A percentile compares a stretch with the other conserved stretches of the same genome.
phyloP scores from a whole-genome alignment of 2,888 invertebrate genomes.

The Sepioteuthis lessoniana region DNA sequence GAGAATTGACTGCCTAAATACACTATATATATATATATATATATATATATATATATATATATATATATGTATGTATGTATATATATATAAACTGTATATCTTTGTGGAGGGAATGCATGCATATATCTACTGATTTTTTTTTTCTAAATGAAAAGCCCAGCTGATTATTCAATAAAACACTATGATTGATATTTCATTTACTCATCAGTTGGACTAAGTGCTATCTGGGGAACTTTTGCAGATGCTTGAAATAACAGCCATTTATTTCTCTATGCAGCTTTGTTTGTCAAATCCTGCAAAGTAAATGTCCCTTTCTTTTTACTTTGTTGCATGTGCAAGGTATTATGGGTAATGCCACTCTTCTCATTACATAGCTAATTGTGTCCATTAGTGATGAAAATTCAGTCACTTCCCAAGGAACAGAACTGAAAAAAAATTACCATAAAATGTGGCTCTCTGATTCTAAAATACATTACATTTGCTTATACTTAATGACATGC shows the following conservation, averaged over 20 bases:
- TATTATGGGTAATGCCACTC: neutral
- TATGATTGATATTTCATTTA: neutral
- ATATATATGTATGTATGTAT: neutral
- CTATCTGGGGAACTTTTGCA: neutral
- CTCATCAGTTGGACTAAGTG: neutral
- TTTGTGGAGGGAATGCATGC: no score
- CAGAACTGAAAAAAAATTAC: no score
- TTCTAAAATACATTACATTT: no score
- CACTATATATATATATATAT: slow-evolving; percentile 37
- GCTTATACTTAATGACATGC: no score
- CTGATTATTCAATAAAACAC: neutral
- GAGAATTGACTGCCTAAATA: neutral
- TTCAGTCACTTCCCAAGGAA: no score
- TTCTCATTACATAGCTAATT: neutral
- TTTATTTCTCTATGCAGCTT: neutral
- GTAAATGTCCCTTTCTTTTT: neutral
- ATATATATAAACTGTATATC: no score
- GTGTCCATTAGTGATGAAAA: neutral
- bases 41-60: slow-evolving; percentile 39
- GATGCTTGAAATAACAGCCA: neutral
- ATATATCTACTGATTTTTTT: no score
- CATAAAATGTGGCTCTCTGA: no score
- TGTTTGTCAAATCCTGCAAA: neutral
- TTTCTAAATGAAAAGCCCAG: neutral
- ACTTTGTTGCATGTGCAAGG: neutral